Evolutionary conservation across 2,888 invertebrate species (phyloP).

Genomic region (Cantharis nigra): DNA sequence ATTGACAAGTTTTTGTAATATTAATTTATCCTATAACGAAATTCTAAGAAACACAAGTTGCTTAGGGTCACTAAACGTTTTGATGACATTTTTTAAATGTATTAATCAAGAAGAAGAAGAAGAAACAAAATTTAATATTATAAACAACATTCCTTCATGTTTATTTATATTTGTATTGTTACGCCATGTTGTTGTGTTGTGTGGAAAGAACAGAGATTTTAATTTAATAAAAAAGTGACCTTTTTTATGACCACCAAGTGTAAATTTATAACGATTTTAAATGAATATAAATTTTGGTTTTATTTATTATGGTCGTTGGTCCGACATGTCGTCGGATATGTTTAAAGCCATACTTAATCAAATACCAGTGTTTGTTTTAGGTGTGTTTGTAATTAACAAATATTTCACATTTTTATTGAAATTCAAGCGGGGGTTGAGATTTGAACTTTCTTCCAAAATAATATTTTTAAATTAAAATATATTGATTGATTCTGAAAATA

Average conservation of each 20-base stretch:
- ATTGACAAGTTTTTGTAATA: slow-evolving; percentile 40
- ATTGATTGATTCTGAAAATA: too few species aligned
- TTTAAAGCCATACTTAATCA: slow-evolving; percentile 16
- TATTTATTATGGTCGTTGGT: not conserved
- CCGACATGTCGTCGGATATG: not conserved
- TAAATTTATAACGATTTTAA: not conserved
- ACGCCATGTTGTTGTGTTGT: not conserved
- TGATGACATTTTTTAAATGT: slow-evolving; percentile 1
- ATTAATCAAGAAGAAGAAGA: not conserved
- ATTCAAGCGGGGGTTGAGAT: slow-evolving; percentile 3
- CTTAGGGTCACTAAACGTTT: slow-evolving; percentile 12
- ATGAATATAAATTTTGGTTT: not conserved
- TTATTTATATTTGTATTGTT: not conserved
- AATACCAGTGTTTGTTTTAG: slow-evolving; percentile 39
- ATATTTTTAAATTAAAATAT: too few species aligned
- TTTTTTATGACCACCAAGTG: not conserved
- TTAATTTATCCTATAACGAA: slow-evolving; percentile 12
- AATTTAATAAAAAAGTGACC: not conserved
- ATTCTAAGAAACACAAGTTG: slow-evolving; percentile 23
- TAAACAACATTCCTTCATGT: not conserved
- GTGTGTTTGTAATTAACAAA: slow-evolving; percentile 48
- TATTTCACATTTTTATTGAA: slow-evolving; percentile 40
- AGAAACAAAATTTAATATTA: not conserved
- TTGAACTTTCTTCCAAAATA: not conserved
- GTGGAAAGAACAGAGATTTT: not conserved